Evolutionary conservation across 2,888 invertebrate genomes (phyloP).

Genomic region (Corbicula japonica): DNA sequence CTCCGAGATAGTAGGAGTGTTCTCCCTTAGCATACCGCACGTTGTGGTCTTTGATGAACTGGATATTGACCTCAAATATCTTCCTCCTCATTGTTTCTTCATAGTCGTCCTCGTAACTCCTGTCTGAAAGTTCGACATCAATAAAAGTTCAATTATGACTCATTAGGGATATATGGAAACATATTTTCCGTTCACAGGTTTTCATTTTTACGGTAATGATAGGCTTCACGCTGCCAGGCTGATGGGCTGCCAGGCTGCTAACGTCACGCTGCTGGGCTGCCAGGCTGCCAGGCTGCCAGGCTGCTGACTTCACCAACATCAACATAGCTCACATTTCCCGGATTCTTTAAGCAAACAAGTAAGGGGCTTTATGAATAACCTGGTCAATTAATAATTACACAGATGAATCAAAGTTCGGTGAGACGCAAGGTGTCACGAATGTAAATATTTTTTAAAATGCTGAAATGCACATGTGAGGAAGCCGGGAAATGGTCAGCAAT

Average conservation of each 20-base stretch:
- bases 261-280: not conserved
- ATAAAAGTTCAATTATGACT: not conserved
- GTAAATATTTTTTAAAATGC: no score
- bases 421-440: no score
- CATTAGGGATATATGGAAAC: not conserved
- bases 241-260: not conserved
- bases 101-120: slow-evolving; percentile 55
- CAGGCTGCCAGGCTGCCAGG: not conserved
- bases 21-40: slow-evolving; percentile 66
- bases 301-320: no score
- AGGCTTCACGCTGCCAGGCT: not conserved
- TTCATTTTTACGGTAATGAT: not conserved
- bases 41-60: slow-evolving; percentile 75
- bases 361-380: no score
- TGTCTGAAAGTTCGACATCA: slow-evolving; percentile 52
- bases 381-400: no score
- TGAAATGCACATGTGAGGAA: no score
- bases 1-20: slow-evolving; percentile 73
- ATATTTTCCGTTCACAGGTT: not conserved
- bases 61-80: slow-evolving; percentile 73
- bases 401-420: no score
- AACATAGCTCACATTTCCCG: no score
- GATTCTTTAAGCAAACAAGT: no score
- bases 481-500: no score
- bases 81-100: slow-evolving; percentile 62